Conservation (phyloP, 2,113 vertebrate genomes). For the Myrmophylax atrothorax region DNA sequence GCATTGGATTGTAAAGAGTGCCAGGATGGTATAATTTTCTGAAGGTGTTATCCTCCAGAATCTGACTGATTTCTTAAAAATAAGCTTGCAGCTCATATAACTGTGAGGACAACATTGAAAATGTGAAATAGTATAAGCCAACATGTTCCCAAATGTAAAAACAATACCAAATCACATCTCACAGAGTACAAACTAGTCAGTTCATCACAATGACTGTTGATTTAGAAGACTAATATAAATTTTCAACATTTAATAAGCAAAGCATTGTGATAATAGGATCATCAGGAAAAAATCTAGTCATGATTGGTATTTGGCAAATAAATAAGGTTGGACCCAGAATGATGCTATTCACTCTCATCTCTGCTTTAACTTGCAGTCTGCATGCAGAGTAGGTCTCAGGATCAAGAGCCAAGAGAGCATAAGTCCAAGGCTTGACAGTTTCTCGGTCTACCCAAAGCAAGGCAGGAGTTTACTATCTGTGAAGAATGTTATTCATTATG, state of each 20-base stretch:
- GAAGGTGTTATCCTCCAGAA: slow-evolving; percentile 39
- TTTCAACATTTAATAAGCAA: slow-evolving; percentile 8
- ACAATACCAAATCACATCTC: background rate
- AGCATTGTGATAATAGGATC: background rate
- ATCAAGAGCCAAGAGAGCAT: background rate
- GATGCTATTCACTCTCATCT: background rate
- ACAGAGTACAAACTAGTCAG: background rate
- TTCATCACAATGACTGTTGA: background rate
- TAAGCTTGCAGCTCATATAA: slow-evolving; percentile 8
- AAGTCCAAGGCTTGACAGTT: background rate
- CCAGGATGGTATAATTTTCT: slow-evolving; percentile 19
- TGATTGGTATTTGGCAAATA: background rate
- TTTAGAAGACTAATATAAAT: background rate
- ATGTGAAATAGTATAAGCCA: slow-evolving; percentile 25
- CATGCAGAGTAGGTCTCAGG: background rate
- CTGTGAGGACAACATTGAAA: slow-evolving; percentile 58
- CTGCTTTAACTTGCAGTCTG: background rate
- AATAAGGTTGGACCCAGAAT: background rate
- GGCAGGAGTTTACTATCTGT: background rate
- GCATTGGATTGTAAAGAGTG: background rate
- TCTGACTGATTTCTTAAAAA: slow-evolving; percentile 55
- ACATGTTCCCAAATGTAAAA: background rate
- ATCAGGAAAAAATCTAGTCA: background rate
- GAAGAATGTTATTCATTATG: background rate
- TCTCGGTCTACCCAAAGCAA: background rate